Evolutionary conservation across 2,888 invertebrate species (phyloP).

Genomic region (Ophion ventricosus): DNA sequence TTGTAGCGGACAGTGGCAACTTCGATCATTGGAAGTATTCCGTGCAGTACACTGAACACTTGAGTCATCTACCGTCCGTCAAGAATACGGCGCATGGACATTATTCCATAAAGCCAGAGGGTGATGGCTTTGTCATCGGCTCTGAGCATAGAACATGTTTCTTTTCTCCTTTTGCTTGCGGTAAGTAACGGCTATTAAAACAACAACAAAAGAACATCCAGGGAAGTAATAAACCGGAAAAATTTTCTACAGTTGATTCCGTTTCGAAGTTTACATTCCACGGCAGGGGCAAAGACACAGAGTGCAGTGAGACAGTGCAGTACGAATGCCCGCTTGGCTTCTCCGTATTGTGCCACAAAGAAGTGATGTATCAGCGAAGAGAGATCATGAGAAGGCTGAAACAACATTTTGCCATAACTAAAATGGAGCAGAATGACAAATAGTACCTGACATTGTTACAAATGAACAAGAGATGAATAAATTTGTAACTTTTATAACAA

Average conservation of each 20-base stretch:
- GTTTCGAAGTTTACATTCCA: slow-evolving; percentile 86
- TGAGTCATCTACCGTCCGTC: slow-evolving; percentile 87
- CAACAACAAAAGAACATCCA: neutral
- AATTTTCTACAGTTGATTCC: slow-evolving; percentile 85
- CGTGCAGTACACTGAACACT: slow-evolving; percentile 87
- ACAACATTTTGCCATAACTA: slow-evolving; percentile 70
- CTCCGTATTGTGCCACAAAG: slow-evolving; percentile 85
- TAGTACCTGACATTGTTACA: slow-evolving; percentile 1
- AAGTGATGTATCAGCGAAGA: slow-evolving; percentile 83
- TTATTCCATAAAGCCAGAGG: slow-evolving; percentile 85
- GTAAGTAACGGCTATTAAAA: slow-evolving; percentile 83
- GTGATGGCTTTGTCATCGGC: slow-evolving; percentile 85
- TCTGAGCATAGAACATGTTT: slow-evolving; percentile 88
- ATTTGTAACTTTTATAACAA: neutral
- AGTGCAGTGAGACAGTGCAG: slow-evolving; percentile 85
- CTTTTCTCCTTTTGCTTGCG: slow-evolving; percentile 85
- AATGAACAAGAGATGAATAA: neutral
- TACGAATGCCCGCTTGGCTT: slow-evolving; percentile 88
- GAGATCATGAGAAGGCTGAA: slow-evolving; percentile 81
- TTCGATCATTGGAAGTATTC: slow-evolving; percentile 89
- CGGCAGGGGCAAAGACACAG: slow-evolving; percentile 83
- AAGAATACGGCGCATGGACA: slow-evolving; percentile 85
- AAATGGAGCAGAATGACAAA: slow-evolving; percentile 47
- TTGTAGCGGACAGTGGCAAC: slow-evolving; percentile 87
- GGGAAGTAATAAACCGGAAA: slow-evolving; percentile 15